Evolutionary conservation across 2,797 vertebrate genomes (phyloP).

Genomic region (Ptychadena robeensis): DNA sequence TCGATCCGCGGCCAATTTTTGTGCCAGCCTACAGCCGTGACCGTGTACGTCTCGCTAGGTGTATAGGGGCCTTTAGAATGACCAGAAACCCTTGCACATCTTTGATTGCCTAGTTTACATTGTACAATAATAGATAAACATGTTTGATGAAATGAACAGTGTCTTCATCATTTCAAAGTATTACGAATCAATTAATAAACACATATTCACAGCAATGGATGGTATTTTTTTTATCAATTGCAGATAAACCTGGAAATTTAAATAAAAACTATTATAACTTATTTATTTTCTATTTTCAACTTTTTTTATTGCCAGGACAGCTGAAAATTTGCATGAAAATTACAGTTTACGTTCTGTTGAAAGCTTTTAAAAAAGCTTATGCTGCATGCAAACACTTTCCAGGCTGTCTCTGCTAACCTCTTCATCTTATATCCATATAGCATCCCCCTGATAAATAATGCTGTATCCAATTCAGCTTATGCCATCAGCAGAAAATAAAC

Average conservation of each 20-base stretch:
- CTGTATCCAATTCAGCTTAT: constrained; percentile 49
- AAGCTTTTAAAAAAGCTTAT: constrained; percentile 50
- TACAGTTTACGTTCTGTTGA: constrained; percentile 31
- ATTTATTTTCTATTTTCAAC: constrained; percentile 22
- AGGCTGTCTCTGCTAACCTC: constrained; percentile 34
- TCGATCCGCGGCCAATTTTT: too few species aligned
- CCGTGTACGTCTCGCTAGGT: too few species aligned
- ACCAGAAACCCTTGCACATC: too few species aligned
- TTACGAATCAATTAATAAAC: background rate
- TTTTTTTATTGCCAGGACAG: constrained; percentile 14
- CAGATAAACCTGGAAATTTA: background rate
- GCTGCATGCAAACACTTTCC: constrained; percentile 36
- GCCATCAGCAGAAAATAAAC: constrained; percentile 57
- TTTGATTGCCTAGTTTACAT: background rate
- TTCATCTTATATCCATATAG: constrained; percentile 45
- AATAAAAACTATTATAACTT: constrained; percentile 15
- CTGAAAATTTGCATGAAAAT: constrained; percentile 33
- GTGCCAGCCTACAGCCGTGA: too few species aligned
- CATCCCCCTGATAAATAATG: constrained; percentile 56
- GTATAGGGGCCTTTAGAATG: too few species aligned
- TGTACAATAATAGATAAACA: background rate
- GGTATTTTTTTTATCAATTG: background rate
- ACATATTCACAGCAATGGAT: background rate
- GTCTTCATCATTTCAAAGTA: background rate
- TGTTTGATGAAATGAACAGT: background rate